Evolutionary conservation across 2,113 vertebrate genomes (phyloP), one percentile per base, ranked within the genome.

Genomic region (Ceyx cyanopectus): DNA sequence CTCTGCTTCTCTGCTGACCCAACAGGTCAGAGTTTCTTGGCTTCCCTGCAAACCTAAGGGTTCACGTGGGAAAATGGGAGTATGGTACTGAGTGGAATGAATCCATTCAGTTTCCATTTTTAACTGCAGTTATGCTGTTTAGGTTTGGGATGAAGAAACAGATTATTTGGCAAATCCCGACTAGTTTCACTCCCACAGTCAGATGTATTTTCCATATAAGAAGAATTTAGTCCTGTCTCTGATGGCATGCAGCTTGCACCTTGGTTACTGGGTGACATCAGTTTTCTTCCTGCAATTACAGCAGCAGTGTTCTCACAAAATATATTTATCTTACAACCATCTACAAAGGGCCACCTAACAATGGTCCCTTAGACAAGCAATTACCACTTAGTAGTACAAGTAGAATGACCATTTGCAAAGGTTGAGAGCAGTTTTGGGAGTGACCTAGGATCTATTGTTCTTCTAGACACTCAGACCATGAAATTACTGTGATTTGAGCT

Each of bases 1-100:
- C 77, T 46, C 43, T 75, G 65, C 80, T 75, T 65, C 73, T 89
- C 57, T 66, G 51, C 60, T 96, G 90, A 94, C 70, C 90, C 78
- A 43, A 32, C 2, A n/a, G 81, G n/a, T 82, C 78, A 24, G 2
- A 4, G 12, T 40, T 92, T 87, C 67, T 76, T 93, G 90, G 86
- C 70, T 94, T 62, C 15, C 5, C 46, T 87, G 46, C 58, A 82
- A 82, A 60, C 20, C 32, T 70, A 32, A 69, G 37, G 13, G 50
- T 69, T 86, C 78, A 68, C 4, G 0, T 87, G 91, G 88, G 88
- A 92, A 96, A 92, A 86, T 22, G 14, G 13, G 27, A 90, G 9
- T 29, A 53, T 46, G 30, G 22, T 66, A 57, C 41, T n/a, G 37
- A 61, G 45, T n/a, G 50, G 67, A 89, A 61, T 20, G 54, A 94